These are phyloP conservation scores for Myodes glareolus DNA, from an alignment of 2,113 vertebrate genomes.

Conservation along the genomic window DNA sequence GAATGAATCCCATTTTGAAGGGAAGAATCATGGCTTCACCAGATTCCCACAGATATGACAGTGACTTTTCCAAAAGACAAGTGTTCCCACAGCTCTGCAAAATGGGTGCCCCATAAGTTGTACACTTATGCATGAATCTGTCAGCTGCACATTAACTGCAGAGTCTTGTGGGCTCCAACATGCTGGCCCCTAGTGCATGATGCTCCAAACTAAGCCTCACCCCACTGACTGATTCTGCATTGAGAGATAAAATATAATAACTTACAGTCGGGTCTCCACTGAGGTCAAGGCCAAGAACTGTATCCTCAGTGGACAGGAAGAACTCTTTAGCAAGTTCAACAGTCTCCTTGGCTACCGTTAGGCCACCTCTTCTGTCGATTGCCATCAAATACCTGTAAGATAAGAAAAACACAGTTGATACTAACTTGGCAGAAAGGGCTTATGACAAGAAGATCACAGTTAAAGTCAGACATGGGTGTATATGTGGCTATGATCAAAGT, in stretches of 20 bases:
- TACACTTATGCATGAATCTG: too few relatives aligned
- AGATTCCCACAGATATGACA: too few relatives aligned
- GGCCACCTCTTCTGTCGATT: slow-evolving; percentile 94
- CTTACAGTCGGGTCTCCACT: slow-evolving; percentile 95
- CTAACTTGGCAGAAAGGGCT: background rate
- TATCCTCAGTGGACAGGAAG: slow-evolving; percentile 89
- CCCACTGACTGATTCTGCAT: background rate
- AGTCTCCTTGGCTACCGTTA: slow-evolving; percentile 92
- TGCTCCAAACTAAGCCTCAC: background rate
- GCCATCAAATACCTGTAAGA: slow-evolving; percentile 92
- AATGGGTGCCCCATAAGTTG: too few relatives aligned
- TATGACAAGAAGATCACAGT: background rate
- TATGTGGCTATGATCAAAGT: background rate
- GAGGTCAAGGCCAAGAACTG: slow-evolving; percentile 95
- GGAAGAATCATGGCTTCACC: too few relatives aligned
- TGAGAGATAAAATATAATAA: slow-evolving; percentile 64
- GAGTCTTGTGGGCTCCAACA: too few relatives aligned
- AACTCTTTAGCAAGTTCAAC: slow-evolving; percentile 96
- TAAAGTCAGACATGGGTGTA: background rate
- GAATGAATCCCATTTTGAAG: too few relatives aligned
- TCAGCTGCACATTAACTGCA: too few relatives aligned
- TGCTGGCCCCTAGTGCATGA: background rate
- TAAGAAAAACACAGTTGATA: slow-evolving; percentile 8
- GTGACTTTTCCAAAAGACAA: too few relatives aligned
- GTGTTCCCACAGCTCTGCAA: too few relatives aligned